Evolutionary conservation across 2,113 vertebrate genomes (phyloP).

Genomic region (Sarotherodon lohbergeri): DNA sequence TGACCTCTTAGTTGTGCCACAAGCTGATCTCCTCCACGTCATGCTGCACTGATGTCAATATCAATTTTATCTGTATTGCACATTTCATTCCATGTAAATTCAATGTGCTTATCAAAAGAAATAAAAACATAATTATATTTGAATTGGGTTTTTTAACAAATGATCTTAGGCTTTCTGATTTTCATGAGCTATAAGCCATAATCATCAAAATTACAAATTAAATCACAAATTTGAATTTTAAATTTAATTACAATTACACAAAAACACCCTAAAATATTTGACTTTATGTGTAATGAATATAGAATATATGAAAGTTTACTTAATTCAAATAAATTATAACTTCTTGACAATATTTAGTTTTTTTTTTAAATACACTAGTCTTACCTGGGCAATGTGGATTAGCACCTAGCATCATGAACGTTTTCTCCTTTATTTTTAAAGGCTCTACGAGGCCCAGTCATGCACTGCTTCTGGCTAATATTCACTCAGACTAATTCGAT

Average conservation of each 20-base stretch:
- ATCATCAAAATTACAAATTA: neutral
- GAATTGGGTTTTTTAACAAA: neutral
- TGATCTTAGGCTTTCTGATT: neutral
- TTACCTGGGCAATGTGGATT: neutral
- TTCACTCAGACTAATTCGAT: neutral
- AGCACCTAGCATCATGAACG: neutral
- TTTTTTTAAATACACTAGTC: neutral
- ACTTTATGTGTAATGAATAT: neutral
- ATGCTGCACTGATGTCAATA: neutral
- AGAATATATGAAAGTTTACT: neutral
- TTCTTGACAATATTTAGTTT: neutral
- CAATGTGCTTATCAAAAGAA: neutral
- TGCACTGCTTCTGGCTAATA: neutral
- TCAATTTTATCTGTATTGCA: neutral
- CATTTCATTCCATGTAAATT: neutral
- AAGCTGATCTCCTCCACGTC: neutral
- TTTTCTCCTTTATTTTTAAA: neutral
- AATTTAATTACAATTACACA: neutral
- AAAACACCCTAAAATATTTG: neutral
- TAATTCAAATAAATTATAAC: neutral
- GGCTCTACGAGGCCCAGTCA: neutral
- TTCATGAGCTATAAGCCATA: neutral
- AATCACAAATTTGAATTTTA: neutral
- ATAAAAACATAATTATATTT: neutral
- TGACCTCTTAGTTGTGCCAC: neutral